A percentile compares a stretch with the other conserved stretches of the same genome.
These are phyloP conservation scores for Nemapogon koenigi DNA, from an alignment of 2,888 invertebrate genomes.

Conservation along the genomic window DNA sequence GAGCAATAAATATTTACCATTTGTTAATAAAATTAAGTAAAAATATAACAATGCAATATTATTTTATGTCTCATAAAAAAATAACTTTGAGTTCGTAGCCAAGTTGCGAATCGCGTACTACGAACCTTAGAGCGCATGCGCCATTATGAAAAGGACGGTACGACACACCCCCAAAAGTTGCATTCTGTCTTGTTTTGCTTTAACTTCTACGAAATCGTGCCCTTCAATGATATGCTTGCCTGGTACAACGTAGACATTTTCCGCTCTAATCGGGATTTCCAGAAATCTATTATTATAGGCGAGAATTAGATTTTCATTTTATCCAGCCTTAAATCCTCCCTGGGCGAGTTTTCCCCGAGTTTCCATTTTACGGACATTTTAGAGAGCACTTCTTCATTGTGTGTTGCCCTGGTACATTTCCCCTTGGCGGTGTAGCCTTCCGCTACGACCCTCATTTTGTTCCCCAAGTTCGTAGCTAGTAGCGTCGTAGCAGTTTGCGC, in stretches of 20 bases:
- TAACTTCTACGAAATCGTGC: background rate
- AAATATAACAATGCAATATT: too few relatives aligned
- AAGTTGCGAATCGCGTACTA: too few relatives aligned
- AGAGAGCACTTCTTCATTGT: conserved; percentile 17
- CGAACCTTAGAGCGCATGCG: conserved; percentile 3
- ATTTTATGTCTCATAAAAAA: too few relatives aligned
- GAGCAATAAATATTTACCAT: too few relatives aligned
- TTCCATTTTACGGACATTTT: conserved; percentile 18
- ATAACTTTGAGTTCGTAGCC: too few relatives aligned
- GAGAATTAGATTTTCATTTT: conserved; percentile 38
- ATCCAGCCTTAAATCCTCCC: conserved; percentile 2
- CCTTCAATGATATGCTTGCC: conserved; percentile 26
- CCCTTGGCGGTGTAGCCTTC: conserved; percentile 27
- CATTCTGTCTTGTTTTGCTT: background rate
- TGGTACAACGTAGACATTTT: conserved; percentile 58
- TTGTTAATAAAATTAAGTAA: too few relatives aligned
- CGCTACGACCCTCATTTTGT: conserved; percentile 18
- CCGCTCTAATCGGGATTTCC: conserved; percentile 64
- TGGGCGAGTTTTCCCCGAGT: conserved; percentile 11
- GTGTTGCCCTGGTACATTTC: conserved; percentile 36
- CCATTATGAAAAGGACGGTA: background rate
- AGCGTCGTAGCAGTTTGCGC: conserved; percentile 9
- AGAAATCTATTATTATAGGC: conserved; percentile 33
- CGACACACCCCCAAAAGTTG: background rate
- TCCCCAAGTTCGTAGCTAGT: conserved; percentile 16